Evolutionary conservation across 2,888 invertebrate species (phyloP).

Genomic region (Rosalia funebris): DNA sequence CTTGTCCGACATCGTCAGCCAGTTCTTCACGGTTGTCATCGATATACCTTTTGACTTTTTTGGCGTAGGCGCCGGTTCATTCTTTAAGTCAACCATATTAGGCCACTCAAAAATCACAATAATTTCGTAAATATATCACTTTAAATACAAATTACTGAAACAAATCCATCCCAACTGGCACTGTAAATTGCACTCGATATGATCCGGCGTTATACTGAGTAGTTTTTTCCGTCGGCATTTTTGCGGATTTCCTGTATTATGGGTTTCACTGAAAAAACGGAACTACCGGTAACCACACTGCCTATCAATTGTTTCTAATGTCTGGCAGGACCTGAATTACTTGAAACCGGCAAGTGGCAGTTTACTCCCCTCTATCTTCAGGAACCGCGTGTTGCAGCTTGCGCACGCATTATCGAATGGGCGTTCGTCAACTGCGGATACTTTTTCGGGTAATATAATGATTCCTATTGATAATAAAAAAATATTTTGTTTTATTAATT

Average conservation of each 20-base stretch:
- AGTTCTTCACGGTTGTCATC: slow-evolving; percentile 80
- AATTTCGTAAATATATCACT: slow-evolving; percentile 16
- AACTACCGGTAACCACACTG: slow-evolving; percentile 21
- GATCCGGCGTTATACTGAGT: not conserved
- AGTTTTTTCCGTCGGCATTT: slow-evolving; percentile 14
- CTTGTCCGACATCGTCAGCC: slow-evolving; percentile 71
- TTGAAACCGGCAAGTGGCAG: slow-evolving; percentile 27
- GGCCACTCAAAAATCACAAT: slow-evolving; percentile 4
- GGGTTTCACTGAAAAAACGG: slow-evolving; percentile 14
- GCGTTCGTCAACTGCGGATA: slow-evolving; percentile 7
- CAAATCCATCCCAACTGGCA: slow-evolving; percentile 6
- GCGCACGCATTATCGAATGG: slow-evolving; percentile 18
- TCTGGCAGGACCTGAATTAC: slow-evolving; percentile 26
- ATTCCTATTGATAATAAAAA: too few relatives aligned
- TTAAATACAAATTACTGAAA: slow-evolving; percentile 1
- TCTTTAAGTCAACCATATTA: slow-evolving; percentile 60
- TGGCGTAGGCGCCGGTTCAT: slow-evolving; percentile 56
- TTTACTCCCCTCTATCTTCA: slow-evolving; percentile 22
- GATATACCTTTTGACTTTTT: slow-evolving; percentile 61
- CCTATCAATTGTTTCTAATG: slow-evolving; percentile 27
- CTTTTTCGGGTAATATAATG: not conserved
- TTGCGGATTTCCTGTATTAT: slow-evolving; percentile 19
- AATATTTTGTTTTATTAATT: not conserved
- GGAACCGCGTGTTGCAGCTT: slow-evolving; percentile 19
- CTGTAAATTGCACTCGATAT: slow-evolving; percentile 5